These are phyloP conservation scores for Bos indicus DNA, from an alignment of 2,113 vertebrate genomes.

Conservation along the genomic window DNA sequence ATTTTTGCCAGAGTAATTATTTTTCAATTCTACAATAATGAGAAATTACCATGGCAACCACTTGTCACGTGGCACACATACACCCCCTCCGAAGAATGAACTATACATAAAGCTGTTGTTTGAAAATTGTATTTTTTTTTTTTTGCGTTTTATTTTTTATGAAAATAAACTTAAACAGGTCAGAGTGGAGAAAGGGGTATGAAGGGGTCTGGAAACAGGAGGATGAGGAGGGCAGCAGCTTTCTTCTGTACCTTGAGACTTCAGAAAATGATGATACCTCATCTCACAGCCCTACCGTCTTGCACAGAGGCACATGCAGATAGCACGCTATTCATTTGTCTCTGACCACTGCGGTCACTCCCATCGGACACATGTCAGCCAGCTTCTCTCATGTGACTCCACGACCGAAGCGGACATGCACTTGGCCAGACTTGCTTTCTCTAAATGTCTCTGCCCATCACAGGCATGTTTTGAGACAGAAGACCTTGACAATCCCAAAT, in stretches of 20 bases:
- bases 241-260: neutral
- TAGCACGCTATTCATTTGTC: neutral
- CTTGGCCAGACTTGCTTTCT: neutral
- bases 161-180: conserved; percentile 75
- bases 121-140: conserved; percentile 70
- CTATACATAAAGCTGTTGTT: conserved; percentile 75
- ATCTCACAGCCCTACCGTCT: neutral
- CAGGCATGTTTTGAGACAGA: neutral
- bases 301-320: no score
- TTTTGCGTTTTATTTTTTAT: neutral
- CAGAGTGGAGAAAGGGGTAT: conserved; percentile 54
- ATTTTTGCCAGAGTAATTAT: conserved; percentile 90
- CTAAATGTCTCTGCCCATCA: neutral
- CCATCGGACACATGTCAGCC: neutral
- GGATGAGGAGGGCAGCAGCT: conserved; percentile 13
- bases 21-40: conserved; percentile 90
- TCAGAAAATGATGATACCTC: neutral
- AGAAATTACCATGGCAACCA: conserved; percentile 91
- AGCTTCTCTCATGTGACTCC: neutral
- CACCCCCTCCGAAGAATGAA: conserved; percentile 80
- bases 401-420: neutral
- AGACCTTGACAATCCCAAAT: neutral
- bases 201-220: neutral
- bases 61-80: conserved; percentile 78
- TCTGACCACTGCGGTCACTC: neutral